Evolutionary conservation across 2,888 invertebrate genomes (phyloP).

Genomic region (Embidobia sp.): DNA sequence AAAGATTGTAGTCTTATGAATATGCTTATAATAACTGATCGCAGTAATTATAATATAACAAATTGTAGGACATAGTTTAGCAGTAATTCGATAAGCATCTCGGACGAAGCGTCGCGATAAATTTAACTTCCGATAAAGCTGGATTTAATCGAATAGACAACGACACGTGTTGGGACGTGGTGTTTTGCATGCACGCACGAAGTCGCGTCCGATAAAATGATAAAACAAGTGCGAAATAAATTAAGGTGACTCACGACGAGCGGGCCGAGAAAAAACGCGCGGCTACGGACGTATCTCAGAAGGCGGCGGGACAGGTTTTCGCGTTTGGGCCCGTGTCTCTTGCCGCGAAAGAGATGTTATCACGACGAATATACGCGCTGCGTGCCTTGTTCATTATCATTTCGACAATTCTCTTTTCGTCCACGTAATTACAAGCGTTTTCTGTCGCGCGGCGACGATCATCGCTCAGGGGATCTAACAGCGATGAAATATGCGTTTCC

Average conservation of each 20-base stretch:
- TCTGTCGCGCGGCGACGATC: constrained; percentile 34
- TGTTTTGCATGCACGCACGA: constrained; percentile 43
- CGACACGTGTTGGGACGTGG: constrained; percentile 37
- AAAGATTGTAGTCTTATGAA: too few species aligned
- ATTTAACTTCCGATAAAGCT: constrained; percentile 33
- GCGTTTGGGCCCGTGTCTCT: constrained; percentile 61
- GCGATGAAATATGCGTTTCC: too few species aligned
- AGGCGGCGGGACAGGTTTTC: constrained; percentile 62
- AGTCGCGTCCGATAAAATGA: constrained; percentile 60
- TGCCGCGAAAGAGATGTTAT: constrained; percentile 63
- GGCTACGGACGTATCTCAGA: constrained; percentile 54
- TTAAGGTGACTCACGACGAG: constrained; percentile 59
- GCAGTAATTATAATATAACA: background rate
- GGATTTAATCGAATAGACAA: constrained; percentile 38
- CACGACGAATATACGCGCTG: constrained; percentile 58
- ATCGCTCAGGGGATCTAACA: constrained; percentile 4
- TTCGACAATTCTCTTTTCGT: constrained; percentile 52
- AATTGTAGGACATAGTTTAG: background rate
- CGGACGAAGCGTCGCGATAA: constrained; percentile 6
- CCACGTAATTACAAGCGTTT: constrained; percentile 58
- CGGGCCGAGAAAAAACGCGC: constrained; percentile 32
- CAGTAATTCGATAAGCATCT: background rate
- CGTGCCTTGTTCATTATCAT: constrained; percentile 58
- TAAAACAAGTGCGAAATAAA: constrained; percentile 65
- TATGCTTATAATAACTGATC: too few species aligned